Percentiles rank a stretch among this genome's conserved stretches.
These are phyloP conservation scores for Malacoctenus gilli DNA, from an alignment of 2,797 vertebrate species.

Conservation along the genomic window DNA sequence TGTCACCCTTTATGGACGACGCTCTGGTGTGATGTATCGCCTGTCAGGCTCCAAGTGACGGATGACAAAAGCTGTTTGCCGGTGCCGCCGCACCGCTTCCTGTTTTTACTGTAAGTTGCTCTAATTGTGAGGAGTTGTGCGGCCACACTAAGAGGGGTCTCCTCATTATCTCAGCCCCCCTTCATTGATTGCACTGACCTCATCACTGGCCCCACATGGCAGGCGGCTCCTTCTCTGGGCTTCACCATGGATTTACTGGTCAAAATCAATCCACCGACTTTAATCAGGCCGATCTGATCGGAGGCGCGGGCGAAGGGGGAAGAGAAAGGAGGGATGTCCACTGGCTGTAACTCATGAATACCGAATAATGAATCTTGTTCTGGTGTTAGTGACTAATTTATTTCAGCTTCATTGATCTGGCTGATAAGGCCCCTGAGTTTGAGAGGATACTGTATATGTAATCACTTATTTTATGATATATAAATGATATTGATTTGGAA, in stretches of 20 bases:
- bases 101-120: conserved; percentile 50
- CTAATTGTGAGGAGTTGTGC: conserved; percentile 54
- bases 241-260: conserved; percentile 72
- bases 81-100: conserved; percentile 21
- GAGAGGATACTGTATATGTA: conserved; percentile 15
- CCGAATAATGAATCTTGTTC: conserved; percentile 59
- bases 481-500: conserved; percentile 38
- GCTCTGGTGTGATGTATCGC: conserved; percentile 9
- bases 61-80: conserved; percentile 30
- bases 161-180: conserved; percentile 72
- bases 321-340: conserved; percentile 12
- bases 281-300: conserved; percentile 71
- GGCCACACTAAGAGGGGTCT: conserved; percentile 39
- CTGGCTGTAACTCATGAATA: conserved; percentile 55
- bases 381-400: conserved; percentile 57
- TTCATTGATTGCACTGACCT: conserved; percentile 75
- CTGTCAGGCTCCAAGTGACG: conserved; percentile 36
- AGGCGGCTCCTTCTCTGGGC: conserved; percentile 61
- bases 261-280: conserved; percentile 77
- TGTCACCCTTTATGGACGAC: conserved; percentile 12
- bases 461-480: conserved; percentile 30
- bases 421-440: conserved; percentile 52
- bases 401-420: conserved; percentile 50
- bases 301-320: conserved; percentile 22
- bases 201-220: conserved; percentile 64